Evolutionary conservation across 1,140 invertebrate species (phyloP).

Genomic region (Agrilus planipennis): DNA sequence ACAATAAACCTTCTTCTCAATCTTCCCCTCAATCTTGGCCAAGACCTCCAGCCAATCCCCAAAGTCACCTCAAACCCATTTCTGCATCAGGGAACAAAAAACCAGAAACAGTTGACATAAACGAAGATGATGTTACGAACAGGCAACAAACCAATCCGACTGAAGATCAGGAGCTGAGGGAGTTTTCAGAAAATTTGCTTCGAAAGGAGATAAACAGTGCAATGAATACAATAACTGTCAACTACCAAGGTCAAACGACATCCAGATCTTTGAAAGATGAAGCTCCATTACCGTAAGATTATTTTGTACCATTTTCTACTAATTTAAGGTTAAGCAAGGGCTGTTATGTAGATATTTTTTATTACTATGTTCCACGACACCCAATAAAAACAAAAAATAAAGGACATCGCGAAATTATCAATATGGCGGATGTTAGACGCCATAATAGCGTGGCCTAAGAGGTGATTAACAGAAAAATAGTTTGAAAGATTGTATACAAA

Average conservation of each 20-base stretch:
- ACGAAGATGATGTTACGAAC: not conserved
- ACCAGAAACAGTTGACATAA: not conserved
- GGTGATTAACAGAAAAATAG: too few relatives aligned
- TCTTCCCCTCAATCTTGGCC: not conserved
- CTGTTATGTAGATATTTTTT: too few relatives aligned
- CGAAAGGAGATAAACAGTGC: constrained; percentile 59
- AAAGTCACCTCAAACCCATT: not conserved
- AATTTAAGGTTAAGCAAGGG: too few relatives aligned
- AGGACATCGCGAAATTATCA: too few relatives aligned
- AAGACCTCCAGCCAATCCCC: not conserved
- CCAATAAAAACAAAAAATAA: too few relatives aligned
- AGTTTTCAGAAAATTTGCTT: constrained; percentile 57
- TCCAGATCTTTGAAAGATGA: constrained; percentile 53
- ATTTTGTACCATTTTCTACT: too few relatives aligned
- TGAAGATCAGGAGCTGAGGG: constrained; percentile 47
- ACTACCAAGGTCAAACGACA: constrained; percentile 58
- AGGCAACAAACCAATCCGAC: not conserved
- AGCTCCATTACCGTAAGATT: constrained; percentile 61
- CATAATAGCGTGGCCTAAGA: too few relatives aligned
- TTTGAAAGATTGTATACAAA: too few relatives aligned
- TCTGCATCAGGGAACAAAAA: not conserved
- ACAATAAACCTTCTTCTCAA: not conserved
- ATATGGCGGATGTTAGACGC: too few relatives aligned
- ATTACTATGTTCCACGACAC: too few relatives aligned
- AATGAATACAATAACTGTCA: constrained; percentile 50